Evolutionary conservation across 1,140 invertebrate species (phyloP), one percentile per base, ranked within the genome.

Genomic region (Apis florea): DNA sequence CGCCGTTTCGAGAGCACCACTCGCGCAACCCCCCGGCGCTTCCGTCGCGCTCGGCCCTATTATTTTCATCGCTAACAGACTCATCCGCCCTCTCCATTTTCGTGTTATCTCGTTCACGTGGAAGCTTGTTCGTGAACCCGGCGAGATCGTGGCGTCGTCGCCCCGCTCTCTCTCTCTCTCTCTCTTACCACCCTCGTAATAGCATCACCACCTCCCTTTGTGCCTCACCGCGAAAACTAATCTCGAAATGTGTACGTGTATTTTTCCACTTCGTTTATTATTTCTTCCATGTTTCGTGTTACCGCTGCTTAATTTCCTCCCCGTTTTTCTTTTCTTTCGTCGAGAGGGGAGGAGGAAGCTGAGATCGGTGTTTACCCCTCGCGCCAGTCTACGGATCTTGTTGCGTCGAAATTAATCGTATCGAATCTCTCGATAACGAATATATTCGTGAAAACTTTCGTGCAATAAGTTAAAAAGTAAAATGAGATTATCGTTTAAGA

Each of bases 1-100:
- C 40, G 31, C 53, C 56, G 66, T 63, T 73, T 72, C 68, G 77
- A 80, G 70, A 80, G 70, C 70, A 74, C 78, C 78, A 73, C 78
- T 64, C 19, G 24, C 3, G 40, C n/a, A 77, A 68, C 63, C n/a
- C 63, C 53, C 68, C 26, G 64, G 51, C 40, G 83, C 24, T 63
- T 81, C 73, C 61, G 61, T 82, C 79, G 71, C 79, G 61, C 53
- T 53, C 58, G 40, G 47, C 58, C 51, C 69, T 79, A 79, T 82
- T 87, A 87, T 84, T 87, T 82, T 84, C 70, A 69, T 79, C 74
- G 64, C 59, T 84, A 87, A 87, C 66, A 82, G 73, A 73, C 69
- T 87, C 58, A 63, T 75, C 74, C 85, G n/a, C 56, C 69, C 69
- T 79, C 77, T 83, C 73, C 72, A 24, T 59, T 71, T 40, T 64